Base-by-base conservation (phyloP, 2,797 vertebrate genomes). In the Zenarchopterus dispar region DNA sequence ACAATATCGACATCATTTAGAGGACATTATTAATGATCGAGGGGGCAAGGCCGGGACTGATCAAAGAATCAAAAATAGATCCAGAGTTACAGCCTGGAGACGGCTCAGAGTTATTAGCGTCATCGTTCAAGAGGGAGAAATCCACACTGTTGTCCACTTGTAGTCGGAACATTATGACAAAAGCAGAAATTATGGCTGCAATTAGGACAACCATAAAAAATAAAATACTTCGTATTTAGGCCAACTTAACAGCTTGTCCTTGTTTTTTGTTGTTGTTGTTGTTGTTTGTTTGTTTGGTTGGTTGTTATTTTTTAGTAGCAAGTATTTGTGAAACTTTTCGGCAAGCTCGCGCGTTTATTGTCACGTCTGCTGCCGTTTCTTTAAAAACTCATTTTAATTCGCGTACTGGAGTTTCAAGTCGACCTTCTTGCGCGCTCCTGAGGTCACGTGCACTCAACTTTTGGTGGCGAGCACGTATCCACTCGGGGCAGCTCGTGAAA, bases 1-100 rank as follows among this genome's bases (percentile, higher is more conserved):
- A 88, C 89, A 60, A 91, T 85, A 87, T 93, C 92, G 36, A 84
- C 90, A 93, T 91, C 90, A 89, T 92, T 93, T 92, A 92, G 78
- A 81, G 67, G 88, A 85, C 87, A 87, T 92, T 91, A 92, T 92
- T 92, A 87, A 92, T 92, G 87, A 87, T 83, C 63, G 48, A 63
- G 80, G 73, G 78, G 85, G 75, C 78, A 86, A 83, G 67, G 82
- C 80, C 63, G 71, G 54, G 59, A 2, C 62, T 23, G 66, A 70
- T 83, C 80, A 86, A 86, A 87, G 78, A 70, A 69, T 72, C 70
- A 68, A 75, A 73, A 17, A 74, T 55, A 53, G 78, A 76, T 67
- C 49, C 64, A 9, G 73, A 56, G 59, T 69, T 69, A 18, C 19
- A 56, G 57, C 19, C 56, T 49, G 66, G 21, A 66, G 41, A 68